Evolutionary conservation across 1,140 invertebrate genomes (phyloP), one percentile per base, ranked within the genome.

Genomic region (Microplitis demolitor): DNA sequence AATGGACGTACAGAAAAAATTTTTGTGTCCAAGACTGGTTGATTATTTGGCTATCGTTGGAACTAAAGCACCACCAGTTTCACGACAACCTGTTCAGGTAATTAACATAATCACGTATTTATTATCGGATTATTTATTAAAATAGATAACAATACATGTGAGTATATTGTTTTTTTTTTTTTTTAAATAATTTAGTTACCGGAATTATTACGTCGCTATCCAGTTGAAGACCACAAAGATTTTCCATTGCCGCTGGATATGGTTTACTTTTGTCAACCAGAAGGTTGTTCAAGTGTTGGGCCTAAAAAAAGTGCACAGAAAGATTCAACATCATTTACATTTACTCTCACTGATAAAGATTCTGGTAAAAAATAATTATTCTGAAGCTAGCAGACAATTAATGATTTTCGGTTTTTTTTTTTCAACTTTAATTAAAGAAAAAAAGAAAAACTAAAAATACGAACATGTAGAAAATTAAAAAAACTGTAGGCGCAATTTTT

Each of bases 251-350:
- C 98, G 1, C 88, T 97, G 78, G 98, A 99, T 87, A 98, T 99
- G 91, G 97, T 99, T 5, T 98, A 98, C 83, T 99, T 99, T 88
- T 99, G 98, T 84, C 98, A 99, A 87, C 98, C 98, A 0, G 98
- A 99, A 89, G 98, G 98, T 62, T 99, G 98, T 82, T 91, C 95
- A 69, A 97, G 92, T 76, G 93, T 96, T 58, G 96, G 96, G 33
- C 95, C 95, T 3, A 92, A 95, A 81, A 90, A 95, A 74, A 94
- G 93, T 58, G 93, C 94, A 58, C 86, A 94, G 31, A 88, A 96
- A 67, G 97, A 99, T 85, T 94, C 96, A 34, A 96, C 95, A 45
- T 98, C 97, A 24, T 99, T 99, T 88, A 97, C 99, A 5, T 99
- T 99, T 83, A 97, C 97, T 3, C 90, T 99, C 66, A 99, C 98